A percentile compares a stretch with the other conserved stretches of the same genome.
Conservation (phyloP, 2,797 vertebrate species). For the Spea hammondii region DNA sequence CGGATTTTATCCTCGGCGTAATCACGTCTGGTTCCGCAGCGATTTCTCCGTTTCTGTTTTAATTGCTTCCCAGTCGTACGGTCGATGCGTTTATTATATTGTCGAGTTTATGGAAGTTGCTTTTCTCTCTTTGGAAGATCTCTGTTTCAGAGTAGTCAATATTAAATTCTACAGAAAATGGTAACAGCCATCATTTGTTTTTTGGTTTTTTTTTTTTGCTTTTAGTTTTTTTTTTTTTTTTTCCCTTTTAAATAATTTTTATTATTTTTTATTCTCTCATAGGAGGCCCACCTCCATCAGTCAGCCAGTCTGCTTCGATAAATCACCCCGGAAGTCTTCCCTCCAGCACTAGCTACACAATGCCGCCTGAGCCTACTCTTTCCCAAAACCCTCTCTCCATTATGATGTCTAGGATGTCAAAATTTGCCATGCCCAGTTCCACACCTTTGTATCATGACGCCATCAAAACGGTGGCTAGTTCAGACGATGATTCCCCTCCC, state of each 20-base stretch:
- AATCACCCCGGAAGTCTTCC: conserved; percentile 90
- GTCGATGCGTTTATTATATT: too few relatives aligned
- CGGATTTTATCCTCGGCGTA: too few relatives aligned
- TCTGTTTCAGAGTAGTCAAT: too few relatives aligned
- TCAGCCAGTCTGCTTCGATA: conserved; percentile 83
- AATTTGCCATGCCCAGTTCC: conserved; percentile 99
- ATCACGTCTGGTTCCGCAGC: too few relatives aligned
- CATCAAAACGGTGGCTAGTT: conserved; percentile 99
- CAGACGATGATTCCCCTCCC: conserved; percentile 96
- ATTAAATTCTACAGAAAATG: too few relatives aligned
- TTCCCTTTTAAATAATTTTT: background rate
- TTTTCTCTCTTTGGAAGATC: too few relatives aligned
- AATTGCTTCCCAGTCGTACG: too few relatives aligned
- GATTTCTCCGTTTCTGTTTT: too few relatives aligned
- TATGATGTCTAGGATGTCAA: conserved; percentile 99
- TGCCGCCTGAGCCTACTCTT: conserved; percentile 95
- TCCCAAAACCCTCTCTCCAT: conserved; percentile 98
- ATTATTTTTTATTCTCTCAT: conserved; percentile 22
- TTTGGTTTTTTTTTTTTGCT: background rate
- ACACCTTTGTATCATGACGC: conserved; percentile 98
- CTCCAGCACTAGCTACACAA: conserved; percentile 90
- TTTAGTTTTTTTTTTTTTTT: conserved; percentile 5
- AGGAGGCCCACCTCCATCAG: conserved; percentile 91
- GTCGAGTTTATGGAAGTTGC: too few relatives aligned
- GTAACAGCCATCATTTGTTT: background rate